Conservation (phyloP, 2,113 vertebrate genomes). For the Bostrychus sinensis region DNA sequence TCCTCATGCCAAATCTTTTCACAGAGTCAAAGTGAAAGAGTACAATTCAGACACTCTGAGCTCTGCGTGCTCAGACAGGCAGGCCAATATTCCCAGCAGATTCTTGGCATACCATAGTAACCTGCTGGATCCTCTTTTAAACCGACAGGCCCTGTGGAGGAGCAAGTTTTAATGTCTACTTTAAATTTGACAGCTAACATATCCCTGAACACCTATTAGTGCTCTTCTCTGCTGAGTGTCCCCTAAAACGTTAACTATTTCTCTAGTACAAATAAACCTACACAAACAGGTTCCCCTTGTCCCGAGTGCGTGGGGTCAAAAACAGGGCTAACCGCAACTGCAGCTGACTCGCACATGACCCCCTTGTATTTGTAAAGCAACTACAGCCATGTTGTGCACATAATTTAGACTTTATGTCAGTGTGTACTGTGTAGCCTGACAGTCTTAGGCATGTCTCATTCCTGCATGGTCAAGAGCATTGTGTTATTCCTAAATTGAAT, state of each 20-base stretch:
- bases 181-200: conserved; percentile 20
- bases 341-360: conserved; percentile 35
- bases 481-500: conserved; percentile 27
- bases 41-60: conserved; percentile 51
- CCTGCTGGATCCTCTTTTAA: conserved; percentile 72
- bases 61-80: conserved; percentile 77
- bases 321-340: conserved; percentile 6
- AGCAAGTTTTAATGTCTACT: conserved; percentile 19
- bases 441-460: conserved; percentile 13
- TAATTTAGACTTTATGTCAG: conserved; percentile 39
- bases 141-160: conserved; percentile 31
- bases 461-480: no score
- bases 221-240: conserved; percentile 7
- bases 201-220: conserved; percentile 12
- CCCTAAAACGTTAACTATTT: background rate
- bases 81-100: conserved; percentile 73
- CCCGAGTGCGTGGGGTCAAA: conserved; percentile 24
- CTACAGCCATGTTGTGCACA: conserved; percentile 22
- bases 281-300: conserved; percentile 2
- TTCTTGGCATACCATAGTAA: conserved; percentile 84
- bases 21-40: conserved; percentile 47
- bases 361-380: conserved; percentile 35
- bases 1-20: conserved; percentile 43
- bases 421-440: conserved; percentile 14
- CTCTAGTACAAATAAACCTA: conserved; percentile 11